Percentiles rank a stretch among this genome's conserved stretches.
Evolutionary conservation across 2,113 vertebrate genomes (phyloP).

Genomic region (Peucedramus taeniatus): DNA sequence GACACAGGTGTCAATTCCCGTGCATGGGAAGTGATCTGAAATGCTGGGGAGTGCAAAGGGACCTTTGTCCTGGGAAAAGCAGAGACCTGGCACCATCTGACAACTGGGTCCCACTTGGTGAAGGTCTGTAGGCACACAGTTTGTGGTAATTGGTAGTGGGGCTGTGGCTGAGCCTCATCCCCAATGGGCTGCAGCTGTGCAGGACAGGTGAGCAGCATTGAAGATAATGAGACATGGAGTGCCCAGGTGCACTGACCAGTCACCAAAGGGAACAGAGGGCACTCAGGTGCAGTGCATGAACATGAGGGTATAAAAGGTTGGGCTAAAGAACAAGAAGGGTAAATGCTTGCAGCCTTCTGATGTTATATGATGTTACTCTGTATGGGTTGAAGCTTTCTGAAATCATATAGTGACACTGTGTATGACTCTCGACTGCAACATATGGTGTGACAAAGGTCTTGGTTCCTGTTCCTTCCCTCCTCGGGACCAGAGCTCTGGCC

Average conservation of each 20-base stretch:
- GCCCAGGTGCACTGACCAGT: background rate
- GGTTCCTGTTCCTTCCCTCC: background rate
- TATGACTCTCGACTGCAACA: rapidly evolving
- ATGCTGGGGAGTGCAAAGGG: no score
- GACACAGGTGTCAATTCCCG: background rate
- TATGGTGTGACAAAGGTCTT: background rate
- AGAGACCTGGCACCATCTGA: background rate
- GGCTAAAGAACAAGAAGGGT: background rate
- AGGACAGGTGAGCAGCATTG: background rate
- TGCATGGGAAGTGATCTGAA: background rate
- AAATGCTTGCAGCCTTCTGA: background rate
- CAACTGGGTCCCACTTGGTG: rapidly evolving
- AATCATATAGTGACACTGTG: background rate
- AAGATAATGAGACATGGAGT: background rate
- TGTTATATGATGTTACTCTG: background rate
- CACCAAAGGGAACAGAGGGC: background rate
- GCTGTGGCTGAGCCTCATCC: background rate
- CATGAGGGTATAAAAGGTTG: background rate
- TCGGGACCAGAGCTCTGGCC: background rate
- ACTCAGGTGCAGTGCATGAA: background rate
- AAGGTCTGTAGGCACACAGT: background rate
- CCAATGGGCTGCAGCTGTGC: no score
- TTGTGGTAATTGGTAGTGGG: background rate
- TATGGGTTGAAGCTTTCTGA: background rate
- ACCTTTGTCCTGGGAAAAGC: background rate